A percentile compares a stretch with the other conserved stretches of the same genome.
Evolutionary conservation across 2,797 vertebrate species (phyloP).

Genomic region (Buphagus erythrorhynchus): DNA sequence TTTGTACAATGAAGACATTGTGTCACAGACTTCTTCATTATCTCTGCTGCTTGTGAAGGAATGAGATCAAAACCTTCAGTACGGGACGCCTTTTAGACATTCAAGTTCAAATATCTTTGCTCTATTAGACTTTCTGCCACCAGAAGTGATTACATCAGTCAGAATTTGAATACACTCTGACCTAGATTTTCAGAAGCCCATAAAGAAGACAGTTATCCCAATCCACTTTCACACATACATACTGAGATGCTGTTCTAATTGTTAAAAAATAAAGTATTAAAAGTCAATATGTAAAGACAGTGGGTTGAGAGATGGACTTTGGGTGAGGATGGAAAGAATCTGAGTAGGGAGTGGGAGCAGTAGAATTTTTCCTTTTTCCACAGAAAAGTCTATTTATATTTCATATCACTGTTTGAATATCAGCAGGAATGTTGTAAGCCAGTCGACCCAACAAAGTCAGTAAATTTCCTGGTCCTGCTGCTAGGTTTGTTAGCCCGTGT

Average conservation of each 20-base stretch:
- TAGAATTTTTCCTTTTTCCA: neutral
- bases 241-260: neutral
- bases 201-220: neutral
- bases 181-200: neutral
- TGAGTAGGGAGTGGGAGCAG: neutral
- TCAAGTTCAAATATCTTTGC: conserved; percentile 25
- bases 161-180: neutral
- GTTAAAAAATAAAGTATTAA: neutral
- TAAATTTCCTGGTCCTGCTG: neutral
- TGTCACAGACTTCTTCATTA: neutral
- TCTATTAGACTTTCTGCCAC: neutral
- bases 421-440: neutral
- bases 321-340: neutral
- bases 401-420: neutral
- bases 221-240: neutral
- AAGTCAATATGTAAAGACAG: neutral
- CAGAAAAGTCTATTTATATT: neutral
- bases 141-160: neutral
- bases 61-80: neutral
- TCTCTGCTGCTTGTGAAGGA: neutral
- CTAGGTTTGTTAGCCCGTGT: neutral
- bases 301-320: neutral
- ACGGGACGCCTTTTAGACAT: conserved; percentile 23
- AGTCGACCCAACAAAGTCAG: neutral
- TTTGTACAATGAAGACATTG: neutral